Base-by-base conservation (phyloP, 53 echinoderm and acorn worm genomes). In the Pentamera pediparva region DNA sequence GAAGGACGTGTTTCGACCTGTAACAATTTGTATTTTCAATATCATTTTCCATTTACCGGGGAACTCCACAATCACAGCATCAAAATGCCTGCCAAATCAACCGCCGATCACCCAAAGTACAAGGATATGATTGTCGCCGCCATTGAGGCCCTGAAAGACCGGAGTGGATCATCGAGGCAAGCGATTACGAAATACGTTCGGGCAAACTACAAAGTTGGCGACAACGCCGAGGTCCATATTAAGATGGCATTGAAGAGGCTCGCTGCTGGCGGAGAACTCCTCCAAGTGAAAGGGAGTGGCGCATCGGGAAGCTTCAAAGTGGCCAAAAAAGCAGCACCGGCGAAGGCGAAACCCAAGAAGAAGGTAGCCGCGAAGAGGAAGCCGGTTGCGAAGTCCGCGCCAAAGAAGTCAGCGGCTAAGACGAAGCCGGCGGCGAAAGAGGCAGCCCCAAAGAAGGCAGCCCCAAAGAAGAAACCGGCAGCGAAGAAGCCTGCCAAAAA, bases 131-230 rank as follows among this genome's bases (percentile, higher is more conserved):
- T 91, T 61, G 61, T 49, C 35, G 75, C 78, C n/a, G 91, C 91
- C 24, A 51, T 91, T 41, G 62, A 47, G 13, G 37, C 61, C 32
- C 75, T 91, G 59, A 81, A 83, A 18, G 86, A 86, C 38, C 71
- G 79, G 60, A 86, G 47, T 31, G 91, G 91, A 3, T 86, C 86
- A 33, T 90, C 91, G n/a, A 85, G 91, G 6, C 91, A 90, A 57
- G 91, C 91, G 9, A 83, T 90, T 54, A 30, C 30, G 25, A 90
- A 90, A 47, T 90, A 90, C 61, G 73, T 90, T 75, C 41, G 49
- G n/a, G 83, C 83, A 40, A 90, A 90, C 77, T 90, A 83, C 91
- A 90, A 83, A 64, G 91, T 90, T 15, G 86, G 83, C 1, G 91
- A 90, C 8, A 36, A 51, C 24, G 40, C 4, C 6, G 76, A 86